phyloP scores from a whole-genome alignment of 1,140 invertebrate species.

The Argopecten irradians region DNA sequence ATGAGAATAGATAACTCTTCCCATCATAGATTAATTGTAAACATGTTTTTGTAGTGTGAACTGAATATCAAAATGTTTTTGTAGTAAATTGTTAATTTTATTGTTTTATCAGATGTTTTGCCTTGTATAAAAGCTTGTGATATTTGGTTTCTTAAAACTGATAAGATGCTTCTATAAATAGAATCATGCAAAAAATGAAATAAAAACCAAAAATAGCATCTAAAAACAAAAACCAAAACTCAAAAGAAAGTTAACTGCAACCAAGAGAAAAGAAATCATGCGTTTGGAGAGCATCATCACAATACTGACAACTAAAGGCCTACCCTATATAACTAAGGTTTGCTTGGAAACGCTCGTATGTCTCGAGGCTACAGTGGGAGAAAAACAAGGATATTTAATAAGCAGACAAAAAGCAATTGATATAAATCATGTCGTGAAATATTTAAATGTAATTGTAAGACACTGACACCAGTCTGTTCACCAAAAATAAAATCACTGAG shows the following conservation, averaged over 20 bases:
- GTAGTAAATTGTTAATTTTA: no score
- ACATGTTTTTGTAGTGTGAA: no score
- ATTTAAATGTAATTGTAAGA: background rate
- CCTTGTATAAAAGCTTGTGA: no score
- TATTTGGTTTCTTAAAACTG: no score
- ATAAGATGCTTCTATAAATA: background rate
- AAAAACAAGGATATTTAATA: background rate
- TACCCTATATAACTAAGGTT: slow-evolving; percentile 22
- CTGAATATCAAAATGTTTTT: no score
- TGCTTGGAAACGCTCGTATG: background rate
- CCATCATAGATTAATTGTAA: no score
- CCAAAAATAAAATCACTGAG: no score
- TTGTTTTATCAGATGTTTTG: no score
- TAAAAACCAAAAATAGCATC: background rate
- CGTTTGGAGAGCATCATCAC: background rate
- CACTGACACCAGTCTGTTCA: background rate
- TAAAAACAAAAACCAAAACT: background rate
- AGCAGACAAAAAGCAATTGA: background rate
- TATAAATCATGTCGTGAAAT: background rate
- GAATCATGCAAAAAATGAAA: background rate
- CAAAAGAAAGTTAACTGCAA: slow-evolving; percentile 9
- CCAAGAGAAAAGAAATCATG: background rate
- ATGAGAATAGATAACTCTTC: no score
- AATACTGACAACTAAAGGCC: background rate
- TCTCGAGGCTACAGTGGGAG: slow-evolving; percentile 6